Percentiles rank a stretch among this genome's conserved stretches.
Evolutionary conservation across 92 coral and sea anemone species (phyloP).

Genomic region (Zoanthus sansibaricus): DNA sequence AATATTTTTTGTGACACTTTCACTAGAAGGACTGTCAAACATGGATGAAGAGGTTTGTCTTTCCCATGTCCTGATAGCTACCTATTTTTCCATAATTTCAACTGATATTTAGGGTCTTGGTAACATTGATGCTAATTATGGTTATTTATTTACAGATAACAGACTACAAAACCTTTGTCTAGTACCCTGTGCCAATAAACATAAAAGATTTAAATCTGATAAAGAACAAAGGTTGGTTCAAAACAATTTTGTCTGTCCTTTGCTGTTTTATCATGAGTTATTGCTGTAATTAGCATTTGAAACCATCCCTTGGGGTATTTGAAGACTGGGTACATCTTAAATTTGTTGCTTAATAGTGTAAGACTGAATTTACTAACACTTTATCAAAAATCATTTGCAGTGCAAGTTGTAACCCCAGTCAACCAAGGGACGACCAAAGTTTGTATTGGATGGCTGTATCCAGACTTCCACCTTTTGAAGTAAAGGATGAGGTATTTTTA

Average conservation of each 20-base stretch:
- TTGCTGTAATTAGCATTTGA: background rate
- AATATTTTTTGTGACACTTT: too few relatives aligned
- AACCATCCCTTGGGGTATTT: too few relatives aligned
- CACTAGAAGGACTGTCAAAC: too few relatives aligned
- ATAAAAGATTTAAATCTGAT: constrained; percentile 54
- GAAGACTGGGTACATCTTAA: too few relatives aligned
- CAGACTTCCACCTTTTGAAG: constrained; percentile 91
- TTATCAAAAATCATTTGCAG: background rate
- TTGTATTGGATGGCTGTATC: constrained; percentile 92
- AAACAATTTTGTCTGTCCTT: background rate
- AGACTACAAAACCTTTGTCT: constrained; percentile 72
- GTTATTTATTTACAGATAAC: constrained; percentile 60
- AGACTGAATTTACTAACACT: background rate
- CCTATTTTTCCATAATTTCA: too few relatives aligned
- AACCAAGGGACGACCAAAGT: constrained; percentile 89
- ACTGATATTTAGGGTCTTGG: background rate
- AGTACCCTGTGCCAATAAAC: constrained; percentile 59
- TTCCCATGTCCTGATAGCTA: too few relatives aligned
- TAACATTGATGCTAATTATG: background rate
- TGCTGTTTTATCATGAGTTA: background rate
- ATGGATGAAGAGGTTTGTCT: too few relatives aligned
- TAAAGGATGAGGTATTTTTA: constrained; percentile 75
- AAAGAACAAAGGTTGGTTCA: constrained; percentile 56
- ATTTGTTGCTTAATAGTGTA: background rate
- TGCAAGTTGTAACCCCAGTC: constrained; percentile 45